Evolutionary conservation across 2,113 vertebrate species (phyloP).

Genomic region (Urocolius indicus): DNA sequence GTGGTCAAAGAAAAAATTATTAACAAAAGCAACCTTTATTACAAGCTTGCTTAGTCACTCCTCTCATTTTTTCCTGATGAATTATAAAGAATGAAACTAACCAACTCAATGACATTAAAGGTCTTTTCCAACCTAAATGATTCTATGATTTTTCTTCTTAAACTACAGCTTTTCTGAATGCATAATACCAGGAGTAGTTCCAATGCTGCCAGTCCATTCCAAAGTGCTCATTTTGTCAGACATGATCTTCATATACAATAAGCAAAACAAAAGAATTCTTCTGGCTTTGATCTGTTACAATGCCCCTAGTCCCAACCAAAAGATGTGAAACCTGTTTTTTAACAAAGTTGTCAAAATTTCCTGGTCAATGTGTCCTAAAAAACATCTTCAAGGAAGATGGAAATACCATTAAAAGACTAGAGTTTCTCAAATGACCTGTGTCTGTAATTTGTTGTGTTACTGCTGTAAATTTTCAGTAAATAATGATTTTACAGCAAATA

Average conservation of each 20-base stretch:
- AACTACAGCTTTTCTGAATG: neutral
- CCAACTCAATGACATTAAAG: fast-evolving
- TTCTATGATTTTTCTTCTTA: neutral
- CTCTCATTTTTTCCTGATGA: neutral
- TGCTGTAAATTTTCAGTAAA: neutral
- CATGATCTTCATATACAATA: neutral
- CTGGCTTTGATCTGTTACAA: neutral
- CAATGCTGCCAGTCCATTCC: neutral
- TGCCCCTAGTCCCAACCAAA: neutral
- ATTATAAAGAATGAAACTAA: neutral
- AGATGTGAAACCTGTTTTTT: neutral
- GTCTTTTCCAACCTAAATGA: neutral
- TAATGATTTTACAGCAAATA: neutral
- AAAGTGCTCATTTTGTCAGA: neutral
- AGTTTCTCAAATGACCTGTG: neutral
- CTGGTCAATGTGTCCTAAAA: neutral
- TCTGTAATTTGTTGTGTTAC: neutral
- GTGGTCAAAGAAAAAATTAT: neutral
- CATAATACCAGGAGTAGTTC: neutral
- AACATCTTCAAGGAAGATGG: neutral
- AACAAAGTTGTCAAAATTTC: neutral
- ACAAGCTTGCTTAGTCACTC: neutral
- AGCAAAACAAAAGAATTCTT: neutral
- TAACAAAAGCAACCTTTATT: neutral
- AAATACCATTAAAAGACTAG: neutral